Conservation (phyloP, 2,113 vertebrate species). For the Muntiacus muntjak region DNA sequence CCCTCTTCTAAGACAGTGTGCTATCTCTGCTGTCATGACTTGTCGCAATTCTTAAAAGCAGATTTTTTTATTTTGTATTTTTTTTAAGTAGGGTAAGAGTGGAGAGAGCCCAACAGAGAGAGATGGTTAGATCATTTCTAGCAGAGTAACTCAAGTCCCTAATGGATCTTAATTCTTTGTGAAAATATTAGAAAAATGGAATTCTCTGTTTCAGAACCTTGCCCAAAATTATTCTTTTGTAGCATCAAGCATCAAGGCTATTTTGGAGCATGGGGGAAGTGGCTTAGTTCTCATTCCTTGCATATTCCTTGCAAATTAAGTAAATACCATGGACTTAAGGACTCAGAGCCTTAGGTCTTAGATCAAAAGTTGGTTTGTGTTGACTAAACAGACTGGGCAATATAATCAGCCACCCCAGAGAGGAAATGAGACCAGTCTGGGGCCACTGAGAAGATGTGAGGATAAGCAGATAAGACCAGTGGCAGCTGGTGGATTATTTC, state of each 20-base stretch:
- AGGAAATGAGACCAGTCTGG: neutral
- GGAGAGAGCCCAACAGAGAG: neutral
- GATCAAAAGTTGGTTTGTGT: slow-evolving; percentile 24
- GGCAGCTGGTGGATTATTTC: neutral
- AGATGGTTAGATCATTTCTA: neutral
- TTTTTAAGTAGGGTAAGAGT: neutral
- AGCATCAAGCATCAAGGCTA: slow-evolving; percentile 63
- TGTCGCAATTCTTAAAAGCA: neutral
- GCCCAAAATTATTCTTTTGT: slow-evolving; percentile 59
- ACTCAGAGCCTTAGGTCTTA: slow-evolving; percentile 24
- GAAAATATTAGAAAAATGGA: slow-evolving; percentile 60
- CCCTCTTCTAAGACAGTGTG: neutral
- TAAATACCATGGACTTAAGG: slow-evolving; percentile 29
- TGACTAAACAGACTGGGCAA: slow-evolving; percentile 2
- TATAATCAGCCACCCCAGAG: neutral
- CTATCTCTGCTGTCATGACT: neutral
- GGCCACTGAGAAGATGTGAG: neutral
- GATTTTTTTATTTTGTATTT: neutral
- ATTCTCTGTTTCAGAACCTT: slow-evolving; percentile 70
- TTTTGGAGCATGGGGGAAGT: slow-evolving; percentile 57
- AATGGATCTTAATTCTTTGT: slow-evolving; percentile 55
- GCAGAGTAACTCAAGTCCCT: neutral
- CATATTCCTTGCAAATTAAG: slow-evolving; percentile 41
- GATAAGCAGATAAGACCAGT: neutral
- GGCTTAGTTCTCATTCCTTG: slow-evolving; percentile 70